Percentiles rank a stretch among this genome's conserved stretches.
Evolutionary conservation across 2,888 invertebrate species (phyloP).

Genomic region (Ptilodon capucinus): DNA sequence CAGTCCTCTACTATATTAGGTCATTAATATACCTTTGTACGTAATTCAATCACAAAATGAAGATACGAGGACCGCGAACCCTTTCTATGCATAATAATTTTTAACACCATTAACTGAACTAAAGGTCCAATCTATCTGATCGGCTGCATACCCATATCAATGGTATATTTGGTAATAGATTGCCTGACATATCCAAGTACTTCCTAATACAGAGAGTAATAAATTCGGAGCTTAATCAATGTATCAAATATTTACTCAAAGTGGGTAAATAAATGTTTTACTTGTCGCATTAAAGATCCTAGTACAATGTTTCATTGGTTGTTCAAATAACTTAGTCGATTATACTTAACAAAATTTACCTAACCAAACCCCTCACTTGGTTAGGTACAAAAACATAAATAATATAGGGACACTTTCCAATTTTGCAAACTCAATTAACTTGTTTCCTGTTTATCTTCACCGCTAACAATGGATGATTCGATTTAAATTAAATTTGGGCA

Average conservation of each 20-base stretch:
- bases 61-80: slow-evolving; percentile 22
- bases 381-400: slow-evolving; percentile 4
- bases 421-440: slow-evolving; percentile 34
- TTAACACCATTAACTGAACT: slow-evolving; percentile 50
- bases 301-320: neutral
- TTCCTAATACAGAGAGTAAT: neutral
- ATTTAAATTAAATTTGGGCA: slow-evolving; percentile 28
- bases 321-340: too few species aligned
- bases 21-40: slow-evolving; percentile 13
- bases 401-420: slow-evolving; percentile 7
- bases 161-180: slow-evolving; percentile 10
- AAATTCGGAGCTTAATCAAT: neutral
- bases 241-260: neutral
- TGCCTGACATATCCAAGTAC: neutral
- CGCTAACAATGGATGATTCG: slow-evolving; percentile 24
- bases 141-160: slow-evolving; percentile 25
- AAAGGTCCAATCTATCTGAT: slow-evolving; percentile 28
- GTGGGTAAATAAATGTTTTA: too few species aligned
- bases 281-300: neutral
- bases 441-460: slow-evolving; percentile 31
- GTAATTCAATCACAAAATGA: slow-evolving; percentile 40
- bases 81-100: slow-evolving; percentile 34
- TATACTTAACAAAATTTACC: too few species aligned
- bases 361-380: too few species aligned
- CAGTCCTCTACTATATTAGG: neutral